A percentile compares a stretch with the other conserved stretches of the same genome.
Evolutionary conservation across 2,113 vertebrate genomes (phyloP).

Genomic region (Triplophysa dalaica): DNA sequence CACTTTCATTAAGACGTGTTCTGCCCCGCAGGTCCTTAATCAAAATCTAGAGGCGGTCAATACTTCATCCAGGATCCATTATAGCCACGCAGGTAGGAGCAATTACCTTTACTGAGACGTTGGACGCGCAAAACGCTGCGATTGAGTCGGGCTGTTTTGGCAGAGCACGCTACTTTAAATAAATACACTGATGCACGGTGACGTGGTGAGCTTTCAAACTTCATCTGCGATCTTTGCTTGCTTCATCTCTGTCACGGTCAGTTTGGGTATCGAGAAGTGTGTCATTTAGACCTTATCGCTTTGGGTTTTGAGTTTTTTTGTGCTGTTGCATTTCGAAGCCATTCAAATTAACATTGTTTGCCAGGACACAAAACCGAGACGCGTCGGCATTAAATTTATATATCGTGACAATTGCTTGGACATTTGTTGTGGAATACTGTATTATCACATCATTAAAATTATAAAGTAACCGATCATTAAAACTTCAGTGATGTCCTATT

Average conservation of each 20-base stretch:
- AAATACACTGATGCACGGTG: conserved; percentile 71
- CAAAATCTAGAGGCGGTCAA: conserved; percentile 82
- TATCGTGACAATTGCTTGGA: too few relatives aligned
- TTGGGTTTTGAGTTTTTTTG: too few relatives aligned
- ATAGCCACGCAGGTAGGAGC: conserved; percentile 75
- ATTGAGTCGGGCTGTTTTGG: conserved; percentile 59
- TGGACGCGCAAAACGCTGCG: conserved; percentile 53
- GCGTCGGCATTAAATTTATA: too few relatives aligned
- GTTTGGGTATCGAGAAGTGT: neutral
- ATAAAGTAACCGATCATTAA: too few relatives aligned
- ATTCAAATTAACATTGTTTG: too few relatives aligned
- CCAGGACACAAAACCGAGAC: too few relatives aligned
- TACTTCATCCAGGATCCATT: conserved; percentile 83
- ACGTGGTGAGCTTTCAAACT: conserved; percentile 3
- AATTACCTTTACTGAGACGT: conserved; percentile 77
- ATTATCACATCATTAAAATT: too few relatives aligned
- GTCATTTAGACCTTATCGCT: too few relatives aligned
- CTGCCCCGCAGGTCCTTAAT: conserved; percentile 80
- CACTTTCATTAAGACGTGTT: conserved; percentile 77
- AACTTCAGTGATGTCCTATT: too few relatives aligned
- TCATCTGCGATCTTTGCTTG: neutral
- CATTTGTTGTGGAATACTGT: too few relatives aligned
- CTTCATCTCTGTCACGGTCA: neutral
- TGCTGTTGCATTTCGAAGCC: too few relatives aligned
- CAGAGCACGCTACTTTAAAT: conserved; percentile 64